Base-by-base conservation (phyloP, 2,113 vertebrate species). In the Toxostoma redivivum region DNA sequence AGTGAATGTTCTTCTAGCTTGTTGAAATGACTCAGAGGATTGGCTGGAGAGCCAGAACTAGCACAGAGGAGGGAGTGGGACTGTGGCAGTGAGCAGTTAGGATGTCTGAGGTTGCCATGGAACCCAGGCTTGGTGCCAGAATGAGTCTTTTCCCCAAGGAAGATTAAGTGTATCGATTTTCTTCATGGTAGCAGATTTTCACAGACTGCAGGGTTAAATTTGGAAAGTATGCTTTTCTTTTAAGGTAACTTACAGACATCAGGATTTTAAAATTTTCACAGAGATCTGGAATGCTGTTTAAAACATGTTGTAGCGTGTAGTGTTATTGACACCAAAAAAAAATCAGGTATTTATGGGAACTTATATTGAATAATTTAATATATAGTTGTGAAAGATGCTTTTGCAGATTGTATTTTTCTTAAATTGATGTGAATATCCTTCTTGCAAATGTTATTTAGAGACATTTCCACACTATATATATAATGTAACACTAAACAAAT, bases 1-100 rank as follows among this genome's bases (percentile, higher is more conserved):
- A 88, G 33, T 42, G 50, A 70, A 24, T 58, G 50, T 57, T 92
- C n/a, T 66, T 79, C 24, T 86, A 22, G 33, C 48, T 61, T 50
- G 30, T 33, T 62, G 33, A 37, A 81, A 47, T 96, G 95, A 92
- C 60, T 94, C 93, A 95, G 88, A 77, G 86, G 38, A 66, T 56
- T 0, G 5, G 35, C 33, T 78, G 80, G 56, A 89, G 65, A 91
- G 84, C 27, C 81, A 86, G 64, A 80, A 54, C 50, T 83, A 87
- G 73, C 5, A 0, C 54, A 74, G 86, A 91, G 84, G 37, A 90
- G 83, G 17, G 78, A 88, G 57, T 71, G 65, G 79, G 65, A 42
- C 81, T 92, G 40, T 88, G 67, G 80, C 12, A 2, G 50, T 1
- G 3, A 83, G 67, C 54, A n/a, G 37, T 70, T 84, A 23, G 0